These are phyloP conservation scores for Acheta domesticus DNA, from an alignment of 2,888 invertebrate species.

Conservation along the genomic window DNA sequence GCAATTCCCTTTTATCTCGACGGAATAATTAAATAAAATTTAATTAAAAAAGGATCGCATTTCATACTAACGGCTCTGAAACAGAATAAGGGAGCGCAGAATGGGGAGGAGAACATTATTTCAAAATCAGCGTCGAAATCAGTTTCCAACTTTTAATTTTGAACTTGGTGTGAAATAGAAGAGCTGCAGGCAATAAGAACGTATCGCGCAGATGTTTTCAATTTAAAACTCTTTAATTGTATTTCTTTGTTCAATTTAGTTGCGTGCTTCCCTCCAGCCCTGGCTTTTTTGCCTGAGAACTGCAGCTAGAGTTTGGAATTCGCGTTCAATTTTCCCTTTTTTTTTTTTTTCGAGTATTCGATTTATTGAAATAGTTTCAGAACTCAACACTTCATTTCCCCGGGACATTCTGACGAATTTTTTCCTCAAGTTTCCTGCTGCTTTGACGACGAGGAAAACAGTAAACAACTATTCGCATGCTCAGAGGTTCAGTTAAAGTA, in stretches of 20 bases:
- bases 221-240: slow-evolving; percentile 18
- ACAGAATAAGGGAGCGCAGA: not conserved
- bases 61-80: not conserved
- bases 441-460: too few relatives aligned
- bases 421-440: too few relatives aligned
- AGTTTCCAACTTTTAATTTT: not conserved
- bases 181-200: slow-evolving; percentile 1
- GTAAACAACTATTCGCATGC: too few relatives aligned
- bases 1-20: not conserved
- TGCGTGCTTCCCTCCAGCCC: not conserved
- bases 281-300: not conserved
- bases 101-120: not conserved
- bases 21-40: slow-evolving; percentile 1
- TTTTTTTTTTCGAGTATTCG: not conserved
- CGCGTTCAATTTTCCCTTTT: not conserved
- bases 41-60: not conserved
- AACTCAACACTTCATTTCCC: not conserved
- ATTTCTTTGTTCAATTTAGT: not conserved
- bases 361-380: not conserved
- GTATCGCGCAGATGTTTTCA: slow-evolving; percentile 6
- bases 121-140: not conserved
- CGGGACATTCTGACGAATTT: not conserved
- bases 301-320: not conserved
- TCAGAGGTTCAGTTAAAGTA: too few relatives aligned
- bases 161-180: slow-evolving; percentile 7